Evolutionary conservation across 2,113 vertebrate species (phyloP).

Genomic region (Ornithorhynchus anatinus): DNA sequence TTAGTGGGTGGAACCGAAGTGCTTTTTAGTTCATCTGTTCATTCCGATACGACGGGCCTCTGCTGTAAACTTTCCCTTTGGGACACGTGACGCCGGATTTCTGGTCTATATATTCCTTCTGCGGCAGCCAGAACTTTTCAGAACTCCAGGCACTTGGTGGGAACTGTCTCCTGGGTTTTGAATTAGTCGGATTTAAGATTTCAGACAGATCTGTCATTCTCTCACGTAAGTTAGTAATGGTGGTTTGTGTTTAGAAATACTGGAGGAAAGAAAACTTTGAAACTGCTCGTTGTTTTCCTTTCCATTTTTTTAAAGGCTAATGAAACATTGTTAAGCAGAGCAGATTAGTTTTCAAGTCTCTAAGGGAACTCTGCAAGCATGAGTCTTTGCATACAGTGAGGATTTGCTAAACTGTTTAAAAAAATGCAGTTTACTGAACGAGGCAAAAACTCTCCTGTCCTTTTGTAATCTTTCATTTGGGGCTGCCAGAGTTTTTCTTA

Average conservation of each 20-base stretch:
- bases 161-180: constrained; percentile 45
- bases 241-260: background rate
- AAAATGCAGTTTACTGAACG: too few species aligned
- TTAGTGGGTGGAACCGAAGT: constrained; percentile 68
- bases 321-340: background rate
- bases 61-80: constrained; percentile 76
- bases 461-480: too few species aligned
- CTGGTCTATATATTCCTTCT: constrained; percentile 75
- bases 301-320: background rate
- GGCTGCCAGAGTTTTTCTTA: too few species aligned
- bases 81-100: constrained; percentile 76
- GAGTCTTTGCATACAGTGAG: too few species aligned
- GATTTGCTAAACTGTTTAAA: too few species aligned
- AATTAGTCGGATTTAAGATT: constrained; percentile 22
- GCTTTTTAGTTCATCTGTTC: constrained; percentile 68
- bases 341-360: background rate
- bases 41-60: constrained; percentile 60
- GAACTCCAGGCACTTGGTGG: constrained; percentile 50
- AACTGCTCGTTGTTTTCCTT: background rate
- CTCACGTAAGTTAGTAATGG: constrained; percentile 28
- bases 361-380: too few species aligned
- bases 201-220: background rate
- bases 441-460: too few species aligned
- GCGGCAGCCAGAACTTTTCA: constrained; percentile 68
- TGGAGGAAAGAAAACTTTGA: background rate